These are phyloP conservation scores for Strigamia maritima DNA, from an alignment of 2,888 invertebrate genomes.

Conservation along the genomic window DNA sequence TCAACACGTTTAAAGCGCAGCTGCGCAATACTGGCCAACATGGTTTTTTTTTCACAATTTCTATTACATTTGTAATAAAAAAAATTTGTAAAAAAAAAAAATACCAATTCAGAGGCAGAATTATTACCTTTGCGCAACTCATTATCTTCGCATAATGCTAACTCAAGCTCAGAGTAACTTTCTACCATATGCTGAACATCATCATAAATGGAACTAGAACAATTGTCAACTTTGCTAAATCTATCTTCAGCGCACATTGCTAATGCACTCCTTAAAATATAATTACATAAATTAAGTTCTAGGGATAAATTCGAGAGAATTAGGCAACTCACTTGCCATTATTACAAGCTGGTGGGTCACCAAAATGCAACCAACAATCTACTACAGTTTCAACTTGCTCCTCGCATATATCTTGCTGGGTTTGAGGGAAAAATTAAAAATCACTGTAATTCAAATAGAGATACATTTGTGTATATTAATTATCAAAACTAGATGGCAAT, in stretches of 20 bases:
- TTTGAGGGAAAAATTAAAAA: background rate
- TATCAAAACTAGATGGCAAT: background rate
- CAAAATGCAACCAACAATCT: conserved; percentile 11
- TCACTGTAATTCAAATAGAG: background rate
- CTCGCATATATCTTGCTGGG: background rate
- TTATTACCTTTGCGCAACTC: background rate
- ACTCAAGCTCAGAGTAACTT: background rate
- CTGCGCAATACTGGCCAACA: background rate
- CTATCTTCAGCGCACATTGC: conserved; percentile 9
- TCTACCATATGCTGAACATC: background rate
- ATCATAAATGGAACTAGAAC: background rate
- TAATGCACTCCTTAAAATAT: background rate
- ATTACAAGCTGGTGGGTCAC: background rate
- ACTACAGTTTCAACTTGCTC: background rate
- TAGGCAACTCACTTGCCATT: background rate
- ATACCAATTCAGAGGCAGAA: too few species aligned
- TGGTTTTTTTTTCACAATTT: background rate
- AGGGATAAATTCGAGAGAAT: background rate
- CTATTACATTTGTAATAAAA: background rate
- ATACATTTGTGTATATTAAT: background rate
- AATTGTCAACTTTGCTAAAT: background rate
- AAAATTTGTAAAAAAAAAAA: background rate
- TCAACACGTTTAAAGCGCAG: background rate
- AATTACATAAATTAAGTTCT: background rate
- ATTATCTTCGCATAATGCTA: background rate